These are phyloP conservation scores for Drosophila biarmipes DNA, from an alignment of 1,140 invertebrate genomes.

Conservation along the genomic window DNA sequence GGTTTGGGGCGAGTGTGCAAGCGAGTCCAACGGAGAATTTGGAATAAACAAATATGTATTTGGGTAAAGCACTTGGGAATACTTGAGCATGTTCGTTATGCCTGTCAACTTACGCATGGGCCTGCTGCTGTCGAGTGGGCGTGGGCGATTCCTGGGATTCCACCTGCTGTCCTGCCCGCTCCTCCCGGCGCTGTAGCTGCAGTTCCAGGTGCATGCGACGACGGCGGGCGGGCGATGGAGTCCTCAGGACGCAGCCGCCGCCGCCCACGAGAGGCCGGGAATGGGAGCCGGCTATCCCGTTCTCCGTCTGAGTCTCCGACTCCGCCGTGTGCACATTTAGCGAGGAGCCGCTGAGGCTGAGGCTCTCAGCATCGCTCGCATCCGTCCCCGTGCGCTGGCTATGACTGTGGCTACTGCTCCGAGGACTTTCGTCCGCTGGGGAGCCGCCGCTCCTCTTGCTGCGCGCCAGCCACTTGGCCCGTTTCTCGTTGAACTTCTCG, in stretches of 20 bases:
- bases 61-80: slow-evolving; percentile 22
- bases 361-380: slow-evolving; percentile 57
- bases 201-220: slow-evolving; percentile 66
- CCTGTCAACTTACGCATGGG: slow-evolving; percentile 69
- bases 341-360: slow-evolving; percentile 47
- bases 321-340: slow-evolving; percentile 56
- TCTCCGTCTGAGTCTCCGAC: slow-evolving; percentile 65
- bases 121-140: slow-evolving; percentile 49
- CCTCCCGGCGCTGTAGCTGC: slow-evolving; percentile 53
- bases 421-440: slow-evolving; percentile 22
- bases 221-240: slow-evolving; percentile 61
- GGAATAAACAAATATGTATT: slow-evolving; percentile 31
- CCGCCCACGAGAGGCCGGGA: slow-evolving; percentile 36
- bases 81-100: slow-evolving; percentile 1
- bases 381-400: slow-evolving; percentile 31
- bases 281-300: background rate
- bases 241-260: slow-evolving; percentile 59
- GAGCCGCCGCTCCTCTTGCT: slow-evolving; percentile 46
- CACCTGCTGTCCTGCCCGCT: slow-evolving; percentile 17
- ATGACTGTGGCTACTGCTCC: slow-evolving; percentile 41
- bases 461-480: slow-evolving; percentile 76
- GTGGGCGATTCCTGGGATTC: slow-evolving; percentile 26
- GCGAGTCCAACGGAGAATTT: slow-evolving; percentile 67
- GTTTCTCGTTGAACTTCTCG: slow-evolving; percentile 80
- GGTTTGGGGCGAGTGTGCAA: slow-evolving; percentile 16